Conservation (phyloP, 2,113 vertebrate genomes). For the Oceanodroma tethys region DNA sequence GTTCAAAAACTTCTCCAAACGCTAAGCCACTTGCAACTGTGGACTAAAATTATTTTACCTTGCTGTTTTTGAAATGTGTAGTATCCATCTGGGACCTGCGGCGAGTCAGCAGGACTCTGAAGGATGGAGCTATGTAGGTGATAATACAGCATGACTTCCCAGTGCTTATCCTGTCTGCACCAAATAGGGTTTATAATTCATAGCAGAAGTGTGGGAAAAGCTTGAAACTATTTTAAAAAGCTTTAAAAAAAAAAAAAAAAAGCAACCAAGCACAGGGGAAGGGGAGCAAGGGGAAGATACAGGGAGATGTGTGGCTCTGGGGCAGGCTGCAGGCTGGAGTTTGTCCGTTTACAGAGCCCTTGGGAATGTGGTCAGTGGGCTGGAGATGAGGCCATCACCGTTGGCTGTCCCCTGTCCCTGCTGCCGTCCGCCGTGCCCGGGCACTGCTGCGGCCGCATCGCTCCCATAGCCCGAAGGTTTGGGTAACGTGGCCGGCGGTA, state of each 20-base stretch:
- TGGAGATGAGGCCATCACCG: neutral
- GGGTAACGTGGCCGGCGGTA: neutral
- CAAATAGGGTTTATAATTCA: neutral
- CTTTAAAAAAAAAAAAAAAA: neutral
- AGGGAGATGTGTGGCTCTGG: neutral
- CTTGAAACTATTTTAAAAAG: neutral
- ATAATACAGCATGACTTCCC: neutral
- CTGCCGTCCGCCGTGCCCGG: fast-evolving
- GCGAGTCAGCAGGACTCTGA: neutral
- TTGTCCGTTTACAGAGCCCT: neutral
- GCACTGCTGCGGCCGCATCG: fast-evolving
- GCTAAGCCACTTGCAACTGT: neutral
- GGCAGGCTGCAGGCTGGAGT: neutral
- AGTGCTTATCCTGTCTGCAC: neutral
- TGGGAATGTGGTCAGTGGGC: neutral
- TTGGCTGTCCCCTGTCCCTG: neutral
- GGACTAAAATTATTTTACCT: neutral
- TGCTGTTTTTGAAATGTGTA: neutral
- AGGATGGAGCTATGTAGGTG: neutral
- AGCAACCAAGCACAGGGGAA: neutral
- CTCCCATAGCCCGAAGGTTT: neutral
- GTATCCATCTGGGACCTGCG: neutral
- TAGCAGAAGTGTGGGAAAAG: neutral
- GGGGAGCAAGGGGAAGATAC: neutral
- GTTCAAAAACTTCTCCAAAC: neutral